phyloP scores from a whole-genome alignment of 2,113 vertebrate genomes.

The Ciconia maguari region DNA sequence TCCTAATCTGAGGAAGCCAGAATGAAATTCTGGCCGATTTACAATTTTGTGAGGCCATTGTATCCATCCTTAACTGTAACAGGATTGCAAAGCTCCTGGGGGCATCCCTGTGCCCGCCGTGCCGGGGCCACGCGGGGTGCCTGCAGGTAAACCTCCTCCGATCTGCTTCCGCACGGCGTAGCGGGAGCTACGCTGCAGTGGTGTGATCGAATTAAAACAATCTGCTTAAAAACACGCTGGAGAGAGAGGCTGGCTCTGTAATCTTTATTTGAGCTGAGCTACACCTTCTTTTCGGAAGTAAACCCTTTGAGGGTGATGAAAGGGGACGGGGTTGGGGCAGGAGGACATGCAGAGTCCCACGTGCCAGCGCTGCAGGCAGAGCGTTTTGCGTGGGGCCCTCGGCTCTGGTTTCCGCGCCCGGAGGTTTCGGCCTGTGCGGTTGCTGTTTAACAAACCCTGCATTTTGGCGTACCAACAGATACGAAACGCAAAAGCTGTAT shows the following conservation, averaged over 20 bases:
- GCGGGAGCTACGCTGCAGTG: not conserved
- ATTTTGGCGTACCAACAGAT: fast-evolving
- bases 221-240: not conserved
- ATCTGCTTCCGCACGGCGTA: fast-evolving
- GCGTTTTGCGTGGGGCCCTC: fast-evolving
- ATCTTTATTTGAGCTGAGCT: not conserved
- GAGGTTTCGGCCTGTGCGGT: not conserved
- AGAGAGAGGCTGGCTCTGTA: not conserved
- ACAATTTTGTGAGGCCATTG: not conserved
- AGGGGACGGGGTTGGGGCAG: not conserved
- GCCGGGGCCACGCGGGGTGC: not conserved
- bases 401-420: not conserved
- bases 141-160: not conserved
- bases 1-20: not conserved
- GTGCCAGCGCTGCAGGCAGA: not conserved
- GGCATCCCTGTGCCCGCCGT: not conserved
- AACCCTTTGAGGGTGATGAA: not conserved
- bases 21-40: not conserved
- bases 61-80: not conserved
- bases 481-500: fast-evolving
- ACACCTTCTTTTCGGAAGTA: not conserved
- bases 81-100: not conserved
- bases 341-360: fast-evolving
- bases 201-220: not conserved
- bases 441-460: not conserved